Evolutionary conservation across 1,140 invertebrate species (phyloP).

Genomic region (Antheraea pernyi): DNA sequence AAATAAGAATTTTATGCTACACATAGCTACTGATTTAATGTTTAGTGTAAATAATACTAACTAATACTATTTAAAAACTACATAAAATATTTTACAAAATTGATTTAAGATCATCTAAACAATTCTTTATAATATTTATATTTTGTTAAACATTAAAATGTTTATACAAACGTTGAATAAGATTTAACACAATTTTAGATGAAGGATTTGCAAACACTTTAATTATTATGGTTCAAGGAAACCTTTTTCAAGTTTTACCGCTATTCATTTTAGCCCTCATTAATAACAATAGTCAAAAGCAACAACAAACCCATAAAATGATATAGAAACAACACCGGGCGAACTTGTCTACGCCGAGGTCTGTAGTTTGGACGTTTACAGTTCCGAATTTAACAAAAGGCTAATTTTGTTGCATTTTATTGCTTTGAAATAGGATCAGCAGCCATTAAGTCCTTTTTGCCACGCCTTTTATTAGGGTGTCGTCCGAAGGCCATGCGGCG

Average conservation of each 20-base stretch:
- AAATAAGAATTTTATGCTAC: no score
- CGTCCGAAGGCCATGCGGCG: conserved; percentile 68
- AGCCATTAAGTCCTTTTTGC: conserved; percentile 72
- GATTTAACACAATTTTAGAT: neutral
- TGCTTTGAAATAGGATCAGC: conserved; percentile 74
- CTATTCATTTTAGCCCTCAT: conserved; percentile 31
- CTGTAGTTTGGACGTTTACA: conserved; percentile 53
- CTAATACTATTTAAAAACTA: no score
- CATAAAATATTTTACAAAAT: no score
- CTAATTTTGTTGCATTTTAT: conserved; percentile 79
- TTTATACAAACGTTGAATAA: no score
- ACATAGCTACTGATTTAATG: no score
- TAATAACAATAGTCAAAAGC: conserved; percentile 50
- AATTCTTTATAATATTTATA: no score
- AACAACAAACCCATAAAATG: conserved; percentile 57
- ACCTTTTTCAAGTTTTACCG: conserved; percentile 19
- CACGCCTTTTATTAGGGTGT: conserved; percentile 77
- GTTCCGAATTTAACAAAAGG: conserved; percentile 71
- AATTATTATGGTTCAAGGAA: conserved; percentile 2
- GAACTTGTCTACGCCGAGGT: conserved; percentile 39
- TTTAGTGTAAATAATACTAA: no score
- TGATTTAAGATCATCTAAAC: no score
- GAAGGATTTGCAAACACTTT: neutral
- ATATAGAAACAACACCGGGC: conserved; percentile 45
- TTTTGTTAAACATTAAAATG: no score